Conservation (phyloP, 2,113 vertebrate species). For the Megaleporinus macrocephalus region DNA sequence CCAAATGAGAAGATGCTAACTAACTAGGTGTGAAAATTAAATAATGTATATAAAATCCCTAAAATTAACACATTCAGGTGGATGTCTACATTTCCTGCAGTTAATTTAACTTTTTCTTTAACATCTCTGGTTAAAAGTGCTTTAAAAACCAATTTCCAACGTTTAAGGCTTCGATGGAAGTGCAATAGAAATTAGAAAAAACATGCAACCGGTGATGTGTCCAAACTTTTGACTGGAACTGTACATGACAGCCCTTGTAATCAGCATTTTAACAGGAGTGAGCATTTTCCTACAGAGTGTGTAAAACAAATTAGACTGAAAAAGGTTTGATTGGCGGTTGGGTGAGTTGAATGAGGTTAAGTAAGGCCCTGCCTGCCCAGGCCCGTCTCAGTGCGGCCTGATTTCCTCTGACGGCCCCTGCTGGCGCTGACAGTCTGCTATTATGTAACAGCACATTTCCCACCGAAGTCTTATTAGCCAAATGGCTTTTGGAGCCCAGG, state of each 20-base stretch:
- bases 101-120: no score
- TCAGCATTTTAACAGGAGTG: not conserved
- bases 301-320: not conserved
- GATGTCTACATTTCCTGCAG: no score
- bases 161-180: no score
- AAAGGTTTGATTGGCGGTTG: not conserved
- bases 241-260: not conserved
- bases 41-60: no score
- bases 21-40: no score
- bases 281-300: not conserved
- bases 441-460: constrained; percentile 20
- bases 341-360: constrained; percentile 2
- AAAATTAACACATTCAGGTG: no score
- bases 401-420: constrained; percentile 27
- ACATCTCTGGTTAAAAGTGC: no score
- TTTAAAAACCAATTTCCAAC: no score
- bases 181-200: no score
- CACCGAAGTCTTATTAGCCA: not conserved
- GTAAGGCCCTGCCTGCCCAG: constrained; percentile 7
- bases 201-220: not conserved
- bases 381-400: constrained; percentile 10
- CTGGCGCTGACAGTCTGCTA: constrained; percentile 17
- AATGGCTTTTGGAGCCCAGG: constrained; percentile 13
- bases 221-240: not conserved
- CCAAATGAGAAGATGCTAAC: no score